These are phyloP conservation scores for Drosophila ohnishii DNA, from an alignment of 1,140 invertebrate genomes.

Conservation along the genomic window DNA sequence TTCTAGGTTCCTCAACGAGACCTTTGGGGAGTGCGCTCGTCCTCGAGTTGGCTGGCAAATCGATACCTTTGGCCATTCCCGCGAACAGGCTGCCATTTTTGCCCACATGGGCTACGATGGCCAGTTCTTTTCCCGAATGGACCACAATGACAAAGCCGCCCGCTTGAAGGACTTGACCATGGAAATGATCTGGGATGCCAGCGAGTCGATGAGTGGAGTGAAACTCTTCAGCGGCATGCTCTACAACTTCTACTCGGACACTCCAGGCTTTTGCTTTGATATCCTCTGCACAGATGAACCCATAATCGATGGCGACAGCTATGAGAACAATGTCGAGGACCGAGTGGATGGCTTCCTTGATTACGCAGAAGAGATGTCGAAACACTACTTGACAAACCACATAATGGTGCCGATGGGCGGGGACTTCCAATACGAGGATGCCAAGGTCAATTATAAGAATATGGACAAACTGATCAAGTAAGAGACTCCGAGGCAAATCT, in stretches of 20 bases:
- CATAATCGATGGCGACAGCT: slow-evolving; percentile 89
- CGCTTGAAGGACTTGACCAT: slow-evolving; percentile 86
- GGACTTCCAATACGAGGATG: slow-evolving; percentile 96
- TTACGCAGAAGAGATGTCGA: slow-evolving; percentile 84
- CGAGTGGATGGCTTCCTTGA: slow-evolving; percentile 86
- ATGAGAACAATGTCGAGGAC: slow-evolving; percentile 88
- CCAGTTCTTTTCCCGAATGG: slow-evolving; percentile 93
- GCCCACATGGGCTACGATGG: slow-evolving; percentile 94
- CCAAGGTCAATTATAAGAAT: slow-evolving; percentile 93
- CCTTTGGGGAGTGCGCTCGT: slow-evolving; percentile 91
- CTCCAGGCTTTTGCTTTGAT: slow-evolving; percentile 95
- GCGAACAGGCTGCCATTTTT: slow-evolving; percentile 93
- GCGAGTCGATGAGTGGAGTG: slow-evolving; percentile 86
- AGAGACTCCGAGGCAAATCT: slow-evolving; percentile 21
- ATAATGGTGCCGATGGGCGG: slow-evolving; percentile 96
- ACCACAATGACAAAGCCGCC: slow-evolving; percentile 92
- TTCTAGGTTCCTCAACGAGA: slow-evolving; percentile 87
- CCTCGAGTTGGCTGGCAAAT: slow-evolving; percentile 96
- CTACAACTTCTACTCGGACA: slow-evolving; percentile 91
- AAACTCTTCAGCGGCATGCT: slow-evolving; percentile 89
- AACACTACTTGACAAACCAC: slow-evolving; percentile 88
- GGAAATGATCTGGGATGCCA: slow-evolving; percentile 84
- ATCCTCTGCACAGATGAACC: slow-evolving; percentile 92
- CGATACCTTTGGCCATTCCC: slow-evolving; percentile 95
- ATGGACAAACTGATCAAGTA: slow-evolving; percentile 95